A percentile compares a stretch with the other conserved stretches of the same genome.
These are phyloP conservation scores for Irena cyanogastra DNA, from an alignment of 2,113 vertebrate species.

Conservation along the genomic window DNA sequence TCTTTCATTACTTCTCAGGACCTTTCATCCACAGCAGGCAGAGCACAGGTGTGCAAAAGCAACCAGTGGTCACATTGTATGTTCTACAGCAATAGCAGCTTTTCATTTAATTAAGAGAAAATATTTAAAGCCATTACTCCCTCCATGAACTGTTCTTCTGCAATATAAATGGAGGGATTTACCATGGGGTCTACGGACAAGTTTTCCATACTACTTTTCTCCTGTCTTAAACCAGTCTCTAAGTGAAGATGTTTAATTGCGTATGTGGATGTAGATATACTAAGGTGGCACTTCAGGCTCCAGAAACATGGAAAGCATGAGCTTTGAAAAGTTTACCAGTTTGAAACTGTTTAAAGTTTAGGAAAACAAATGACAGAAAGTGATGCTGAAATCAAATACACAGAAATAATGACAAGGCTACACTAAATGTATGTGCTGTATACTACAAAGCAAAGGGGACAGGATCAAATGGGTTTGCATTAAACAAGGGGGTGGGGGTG, in stretches of 20 bases:
- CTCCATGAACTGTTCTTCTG: background rate
- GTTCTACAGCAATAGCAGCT: background rate
- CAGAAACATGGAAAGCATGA: background rate
- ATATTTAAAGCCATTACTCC: background rate
- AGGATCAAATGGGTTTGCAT: background rate
- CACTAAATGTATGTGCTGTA: background rate
- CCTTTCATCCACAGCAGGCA: background rate
- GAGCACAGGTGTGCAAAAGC: background rate
- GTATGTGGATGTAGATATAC: background rate
- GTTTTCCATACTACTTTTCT: background rate
- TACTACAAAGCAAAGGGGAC: background rate
- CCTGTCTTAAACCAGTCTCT: background rate
- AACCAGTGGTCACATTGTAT: background rate
- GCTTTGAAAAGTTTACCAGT: background rate
- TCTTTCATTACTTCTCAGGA: background rate
- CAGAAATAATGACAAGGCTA: background rate
- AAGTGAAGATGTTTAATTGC: background rate
- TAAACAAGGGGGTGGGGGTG: background rate
- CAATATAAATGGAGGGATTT: background rate
- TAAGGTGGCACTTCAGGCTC: background rate
- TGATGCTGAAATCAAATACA: background rate
- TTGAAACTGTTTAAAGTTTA: background rate
- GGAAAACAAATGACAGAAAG: background rate
- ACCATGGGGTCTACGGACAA: background rate
- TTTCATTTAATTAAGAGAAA: background rate